These are phyloP conservation scores for Menura novaehollandiae DNA, from an alignment of 2,113 vertebrate species.

Conservation along the genomic window DNA sequence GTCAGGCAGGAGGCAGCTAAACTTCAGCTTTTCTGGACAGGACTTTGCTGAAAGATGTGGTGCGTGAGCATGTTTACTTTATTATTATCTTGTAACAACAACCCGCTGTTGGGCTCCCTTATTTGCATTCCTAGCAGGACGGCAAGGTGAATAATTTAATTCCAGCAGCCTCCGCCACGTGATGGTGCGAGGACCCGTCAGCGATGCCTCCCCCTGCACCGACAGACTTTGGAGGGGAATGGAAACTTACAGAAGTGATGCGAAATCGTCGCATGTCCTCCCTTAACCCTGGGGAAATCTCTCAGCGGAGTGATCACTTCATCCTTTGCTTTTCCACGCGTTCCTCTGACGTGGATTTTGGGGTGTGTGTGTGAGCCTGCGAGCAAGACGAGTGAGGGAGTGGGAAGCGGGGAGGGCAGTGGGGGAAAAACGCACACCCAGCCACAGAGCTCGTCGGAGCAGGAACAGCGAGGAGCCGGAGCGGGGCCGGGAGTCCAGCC, in stretches of 20 bases:
- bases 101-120: not conserved
- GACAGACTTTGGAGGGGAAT: not conserved
- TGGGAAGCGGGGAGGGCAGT: not conserved
- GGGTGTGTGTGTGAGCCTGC: constrained; percentile 30
- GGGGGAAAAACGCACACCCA: not conserved
- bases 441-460: constrained; percentile 62
- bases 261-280: not conserved
- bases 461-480: constrained; percentile 53
- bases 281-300: constrained; percentile 46
- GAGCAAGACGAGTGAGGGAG: constrained; percentile 24
- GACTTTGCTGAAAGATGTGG: not conserved
- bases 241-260: constrained; percentile 52
- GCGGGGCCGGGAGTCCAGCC: constrained; percentile 48
- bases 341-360: constrained; percentile 76
- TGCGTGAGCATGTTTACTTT: not conserved
- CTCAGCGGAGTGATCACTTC: constrained; percentile 35
- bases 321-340: constrained; percentile 71
- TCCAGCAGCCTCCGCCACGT: not conserved
- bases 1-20: not conserved
- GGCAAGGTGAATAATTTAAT: constrained; percentile 57
- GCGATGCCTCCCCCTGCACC: not conserved
- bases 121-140: constrained; percentile 52
- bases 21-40: not conserved
- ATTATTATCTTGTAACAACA: not conserved
- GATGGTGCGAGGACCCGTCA: not conserved